phyloP scores from a whole-genome alignment of 2,113 vertebrate species.

The Ailuropoda melanoleuca region DNA sequence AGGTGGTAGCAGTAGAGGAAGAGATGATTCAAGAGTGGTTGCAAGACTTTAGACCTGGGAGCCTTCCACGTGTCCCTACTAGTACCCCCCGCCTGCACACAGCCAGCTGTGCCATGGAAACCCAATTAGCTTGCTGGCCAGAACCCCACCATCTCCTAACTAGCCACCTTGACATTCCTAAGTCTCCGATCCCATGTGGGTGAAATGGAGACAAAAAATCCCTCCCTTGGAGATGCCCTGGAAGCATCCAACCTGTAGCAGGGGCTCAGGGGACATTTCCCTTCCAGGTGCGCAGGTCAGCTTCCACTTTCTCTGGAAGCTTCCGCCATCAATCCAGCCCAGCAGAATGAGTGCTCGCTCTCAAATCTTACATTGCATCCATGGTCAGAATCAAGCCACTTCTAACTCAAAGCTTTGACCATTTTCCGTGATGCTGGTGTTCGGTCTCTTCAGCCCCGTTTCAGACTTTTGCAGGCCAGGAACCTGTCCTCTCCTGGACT shows the following conservation, averaged over 20 bases:
- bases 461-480: not conserved
- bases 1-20: not conserved
- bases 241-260: not conserved
- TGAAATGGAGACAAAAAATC: not conserved
- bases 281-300: not conserved
- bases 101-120: not conserved
- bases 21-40: not conserved
- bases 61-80: not conserved
- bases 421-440: not conserved
- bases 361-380: not conserved
- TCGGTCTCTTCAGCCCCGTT: not conserved
- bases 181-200: not conserved
- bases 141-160: not conserved
- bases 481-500: not conserved
- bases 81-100: not conserved
- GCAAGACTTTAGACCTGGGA: rapidly evolving
- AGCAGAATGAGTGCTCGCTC: not conserved
- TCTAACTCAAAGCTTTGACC: not conserved
- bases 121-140: not conserved
- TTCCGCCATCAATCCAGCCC: not conserved
- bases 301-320: not conserved
- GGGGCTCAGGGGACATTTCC: not conserved
- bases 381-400: not conserved
- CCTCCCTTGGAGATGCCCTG: not conserved
- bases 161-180: not conserved